These are phyloP conservation scores for Polydrusus tereticollis DNA, from an alignment of 2,888 invertebrate genomes.

Conservation along the genomic window DNA sequence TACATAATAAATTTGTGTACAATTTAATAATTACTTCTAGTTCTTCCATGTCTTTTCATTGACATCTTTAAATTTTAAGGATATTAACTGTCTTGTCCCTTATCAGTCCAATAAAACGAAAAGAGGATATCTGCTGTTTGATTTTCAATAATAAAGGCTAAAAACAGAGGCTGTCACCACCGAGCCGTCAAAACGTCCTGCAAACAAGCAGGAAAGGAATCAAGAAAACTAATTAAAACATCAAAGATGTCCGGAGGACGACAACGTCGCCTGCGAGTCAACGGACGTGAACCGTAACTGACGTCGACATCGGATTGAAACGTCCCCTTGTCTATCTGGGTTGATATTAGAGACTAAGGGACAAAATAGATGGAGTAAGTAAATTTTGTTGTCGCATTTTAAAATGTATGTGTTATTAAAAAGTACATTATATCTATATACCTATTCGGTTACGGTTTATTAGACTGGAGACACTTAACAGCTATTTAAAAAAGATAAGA, in stretches of 20 bases:
- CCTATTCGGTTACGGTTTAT: too few relatives aligned
- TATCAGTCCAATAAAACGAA: slow-evolving; percentile 18
- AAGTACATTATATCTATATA: too few relatives aligned
- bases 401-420: not conserved
- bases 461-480: too few relatives aligned
- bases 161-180: slow-evolving; percentile 43
- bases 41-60: too few relatives aligned
- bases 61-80: not conserved
- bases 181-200: slow-evolving; percentile 40
- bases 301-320: slow-evolving; percentile 47
- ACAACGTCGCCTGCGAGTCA: slow-evolving; percentile 49
- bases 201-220: slow-evolving; percentile 48
- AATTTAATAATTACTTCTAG: too few relatives aligned
- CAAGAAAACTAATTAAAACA: slow-evolving; percentile 63
- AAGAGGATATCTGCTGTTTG: slow-evolving; percentile 19
- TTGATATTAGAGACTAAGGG: slow-evolving; percentile 28
- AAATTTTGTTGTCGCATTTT: not conserved
- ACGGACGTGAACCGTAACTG: slow-evolving; percentile 52
- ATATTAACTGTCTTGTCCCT: slow-evolving; percentile 13
- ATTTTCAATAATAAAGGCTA: slow-evolving; percentile 42
- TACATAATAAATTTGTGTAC: too few relatives aligned
- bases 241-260: slow-evolving; percentile 60
- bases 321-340: slow-evolving; percentile 41
- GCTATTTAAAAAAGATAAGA: too few relatives aligned
- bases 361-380: slow-evolving; percentile 2